Evolutionary conservation across 2,113 vertebrate species (phyloP).

Genomic region (Actenoides hombroni): DNA sequence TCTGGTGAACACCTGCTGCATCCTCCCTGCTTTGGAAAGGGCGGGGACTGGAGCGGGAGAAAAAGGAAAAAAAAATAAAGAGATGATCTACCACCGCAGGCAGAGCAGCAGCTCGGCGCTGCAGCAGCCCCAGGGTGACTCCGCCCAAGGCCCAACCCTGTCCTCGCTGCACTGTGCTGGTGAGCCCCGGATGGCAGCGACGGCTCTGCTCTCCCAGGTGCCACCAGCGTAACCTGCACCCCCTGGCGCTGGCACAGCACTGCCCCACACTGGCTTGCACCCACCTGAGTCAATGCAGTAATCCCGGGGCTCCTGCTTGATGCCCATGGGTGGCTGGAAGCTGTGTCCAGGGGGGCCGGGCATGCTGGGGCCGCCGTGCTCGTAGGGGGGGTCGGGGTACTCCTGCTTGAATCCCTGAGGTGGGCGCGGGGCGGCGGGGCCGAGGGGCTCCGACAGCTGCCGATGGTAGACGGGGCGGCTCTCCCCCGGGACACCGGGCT

Average conservation of each 20-base stretch:
- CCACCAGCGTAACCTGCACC: rapidly evolving
- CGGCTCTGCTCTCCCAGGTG: not conserved
- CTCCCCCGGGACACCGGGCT: conserved; percentile 79
- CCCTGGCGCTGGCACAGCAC: rapidly evolving
- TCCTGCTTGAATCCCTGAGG: conserved; percentile 94
- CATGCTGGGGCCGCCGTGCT: conserved; percentile 82
- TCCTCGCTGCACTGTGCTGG: rapidly evolving
- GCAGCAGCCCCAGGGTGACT: rapidly evolving
- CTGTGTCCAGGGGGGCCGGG: conserved; percentile 73
- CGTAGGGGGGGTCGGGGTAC: conserved; percentile 88
- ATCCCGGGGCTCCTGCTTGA: conserved; percentile 95
- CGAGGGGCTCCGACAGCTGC: conserved; percentile 92
- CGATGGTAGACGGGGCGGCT: conserved; percentile 88
- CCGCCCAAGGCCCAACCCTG: not conserved
- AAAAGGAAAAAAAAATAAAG: not conserved
- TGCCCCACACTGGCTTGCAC: not conserved
- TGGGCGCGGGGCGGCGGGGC: conserved; percentile 75
- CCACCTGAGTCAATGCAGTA: conserved; percentile 96
- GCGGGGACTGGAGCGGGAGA: no score
- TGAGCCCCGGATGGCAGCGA: not conserved
- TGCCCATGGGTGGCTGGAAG: conserved; percentile 88
- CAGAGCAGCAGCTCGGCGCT: not conserved
- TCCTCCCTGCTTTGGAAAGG: not conserved
- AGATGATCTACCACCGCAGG: not conserved
- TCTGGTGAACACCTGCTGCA: rapidly evolving